Evolutionary conservation across 2,113 vertebrate species (phyloP).

Genomic region (Poecile atricapillus): DNA sequence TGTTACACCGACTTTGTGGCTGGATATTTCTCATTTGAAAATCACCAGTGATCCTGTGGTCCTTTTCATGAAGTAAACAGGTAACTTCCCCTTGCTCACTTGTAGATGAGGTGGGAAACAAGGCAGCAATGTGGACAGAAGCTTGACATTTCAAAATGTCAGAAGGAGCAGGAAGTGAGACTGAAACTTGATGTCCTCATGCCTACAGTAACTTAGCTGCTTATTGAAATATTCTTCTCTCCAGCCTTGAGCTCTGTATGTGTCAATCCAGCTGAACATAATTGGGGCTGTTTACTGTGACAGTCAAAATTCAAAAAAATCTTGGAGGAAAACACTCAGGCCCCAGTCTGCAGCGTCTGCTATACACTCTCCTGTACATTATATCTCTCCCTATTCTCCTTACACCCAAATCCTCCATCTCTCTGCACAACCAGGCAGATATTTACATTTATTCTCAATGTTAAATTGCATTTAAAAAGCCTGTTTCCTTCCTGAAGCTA

Average conservation of each 20-base stretch:
- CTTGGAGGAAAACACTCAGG: not conserved
- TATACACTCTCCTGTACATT: not conserved
- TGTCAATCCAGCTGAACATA: constrained; percentile 53
- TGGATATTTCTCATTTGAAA: not conserved
- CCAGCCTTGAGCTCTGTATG: not conserved
- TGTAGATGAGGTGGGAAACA: not conserved
- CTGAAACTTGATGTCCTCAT: constrained; percentile 8
- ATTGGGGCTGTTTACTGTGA: constrained; percentile 36
- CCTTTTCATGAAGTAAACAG: not conserved
- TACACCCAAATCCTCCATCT: not conserved
- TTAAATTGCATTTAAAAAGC: not conserved
- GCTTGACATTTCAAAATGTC: constrained; percentile 52
- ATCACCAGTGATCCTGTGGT: not conserved
- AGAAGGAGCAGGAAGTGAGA: not conserved
- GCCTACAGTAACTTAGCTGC: not conserved
- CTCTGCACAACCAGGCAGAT: not conserved
- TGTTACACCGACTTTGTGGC: not conserved
- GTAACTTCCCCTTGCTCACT: not conserved
- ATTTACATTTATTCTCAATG: not conserved
- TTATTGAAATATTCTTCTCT: constrained; percentile 18
- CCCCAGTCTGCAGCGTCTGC: not conserved
- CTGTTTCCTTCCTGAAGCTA: not conserved
- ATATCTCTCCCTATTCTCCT: not conserved
- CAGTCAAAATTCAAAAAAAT: not conserved
- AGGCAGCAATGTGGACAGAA: not conserved